Conservation (phyloP, 1,140 invertebrate genomes). For the Amyelois transitella region DNA sequence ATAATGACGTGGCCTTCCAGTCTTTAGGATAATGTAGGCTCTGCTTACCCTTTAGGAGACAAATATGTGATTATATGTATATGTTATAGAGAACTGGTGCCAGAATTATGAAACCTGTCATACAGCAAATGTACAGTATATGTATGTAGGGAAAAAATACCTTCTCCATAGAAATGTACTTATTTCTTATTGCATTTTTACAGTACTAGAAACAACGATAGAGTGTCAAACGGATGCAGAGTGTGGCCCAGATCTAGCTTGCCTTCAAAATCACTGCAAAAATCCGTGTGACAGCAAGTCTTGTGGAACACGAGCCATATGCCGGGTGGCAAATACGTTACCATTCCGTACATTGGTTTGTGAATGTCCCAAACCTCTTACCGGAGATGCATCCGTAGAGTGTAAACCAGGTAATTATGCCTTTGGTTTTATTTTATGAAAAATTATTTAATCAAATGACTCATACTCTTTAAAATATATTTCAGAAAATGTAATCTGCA, state of each 20-base stretch:
- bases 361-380: constrained; percentile 85
- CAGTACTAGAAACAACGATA: constrained; percentile 66
- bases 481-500: background rate
- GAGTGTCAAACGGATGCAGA: constrained; percentile 89
- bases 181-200: constrained; percentile 59
- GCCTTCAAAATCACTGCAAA: constrained; percentile 85
- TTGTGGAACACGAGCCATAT: constrained; percentile 86
- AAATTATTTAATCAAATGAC: background rate
- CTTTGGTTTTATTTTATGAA: constrained; percentile 13
- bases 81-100: too few species aligned
- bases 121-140: too few species aligned
- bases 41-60: too few species aligned
- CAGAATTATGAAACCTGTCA: too few species aligned
- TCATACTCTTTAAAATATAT: background rate
- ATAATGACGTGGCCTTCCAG: too few species aligned
- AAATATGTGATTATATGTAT: too few species aligned
- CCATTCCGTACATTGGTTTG: constrained; percentile 92
- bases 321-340: constrained; percentile 87
- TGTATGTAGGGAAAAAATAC: too few species aligned
- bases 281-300: constrained; percentile 90
- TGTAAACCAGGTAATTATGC: constrained; percentile 81
- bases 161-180: too few species aligned
- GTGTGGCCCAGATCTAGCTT: constrained; percentile 88
- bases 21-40: too few species aligned
- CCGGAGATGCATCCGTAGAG: constrained; percentile 88